These are phyloP conservation scores for Prunella fulvescens DNA, from an alignment of 2,113 vertebrate genomes.

Conservation along the genomic window DNA sequence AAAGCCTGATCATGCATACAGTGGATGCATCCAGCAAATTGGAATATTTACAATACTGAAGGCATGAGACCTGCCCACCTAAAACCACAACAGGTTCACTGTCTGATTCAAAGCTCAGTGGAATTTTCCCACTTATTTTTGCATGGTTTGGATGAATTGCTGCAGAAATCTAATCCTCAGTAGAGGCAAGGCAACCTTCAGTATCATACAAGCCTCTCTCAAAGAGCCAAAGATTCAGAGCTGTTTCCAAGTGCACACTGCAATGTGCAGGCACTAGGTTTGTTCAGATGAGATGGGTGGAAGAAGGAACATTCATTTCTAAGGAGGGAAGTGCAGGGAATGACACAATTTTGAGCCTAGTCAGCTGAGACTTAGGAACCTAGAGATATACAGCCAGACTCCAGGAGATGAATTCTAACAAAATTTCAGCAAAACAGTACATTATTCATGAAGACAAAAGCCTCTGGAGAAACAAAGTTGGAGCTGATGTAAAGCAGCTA, in stretches of 20 bases:
- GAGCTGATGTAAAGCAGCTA: conserved; percentile 11
- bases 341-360: neutral
- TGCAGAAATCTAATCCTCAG: neutral
- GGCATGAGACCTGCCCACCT: neutral
- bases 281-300: neutral
- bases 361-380: neutral
- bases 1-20: neutral
- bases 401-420: conserved; percentile 12
- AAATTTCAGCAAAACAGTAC: neutral
- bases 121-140: neutral
- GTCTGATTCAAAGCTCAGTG: neutral
- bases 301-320: neutral
- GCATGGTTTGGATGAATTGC: neutral
- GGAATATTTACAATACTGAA: neutral
- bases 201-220: neutral
- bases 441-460: conserved; percentile 48
- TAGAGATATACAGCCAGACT: conserved; percentile 1
- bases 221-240: neutral
- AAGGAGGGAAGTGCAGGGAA: neutral
- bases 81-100: neutral
- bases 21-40: neutral
- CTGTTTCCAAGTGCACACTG: neutral
- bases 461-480: conserved; percentile 40
- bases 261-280: neutral
- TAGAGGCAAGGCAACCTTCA: neutral